phyloP scores from a whole-genome alignment of 1,140 invertebrate species.

The Diachasmimorpha longicaudata region DNA sequence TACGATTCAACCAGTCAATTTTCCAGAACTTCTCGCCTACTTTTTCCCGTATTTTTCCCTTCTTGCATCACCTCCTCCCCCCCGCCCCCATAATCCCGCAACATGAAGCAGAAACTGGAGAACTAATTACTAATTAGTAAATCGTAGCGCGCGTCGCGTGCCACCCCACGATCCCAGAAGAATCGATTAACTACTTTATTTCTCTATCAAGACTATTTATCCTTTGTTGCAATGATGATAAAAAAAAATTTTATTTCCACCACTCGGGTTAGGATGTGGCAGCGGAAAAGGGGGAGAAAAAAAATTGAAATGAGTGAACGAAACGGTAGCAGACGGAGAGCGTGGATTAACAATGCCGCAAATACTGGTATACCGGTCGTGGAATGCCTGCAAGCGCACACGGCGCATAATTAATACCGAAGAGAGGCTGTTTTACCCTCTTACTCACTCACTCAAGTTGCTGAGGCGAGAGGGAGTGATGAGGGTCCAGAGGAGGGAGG shows the following conservation, averaged over 20 bases:
- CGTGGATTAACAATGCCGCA: constrained; percentile 61
- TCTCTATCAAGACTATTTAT: constrained; percentile 20
- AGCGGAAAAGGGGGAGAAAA: constrained; percentile 12
- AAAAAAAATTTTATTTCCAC: constrained; percentile 29
- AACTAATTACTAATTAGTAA: constrained; percentile 26
- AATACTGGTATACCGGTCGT: constrained; percentile 57
- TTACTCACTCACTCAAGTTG: neutral
- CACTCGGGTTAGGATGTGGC: neutral
- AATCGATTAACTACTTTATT: constrained; percentile 27
- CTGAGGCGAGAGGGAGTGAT: neutral
- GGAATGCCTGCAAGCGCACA: constrained; percentile 59
- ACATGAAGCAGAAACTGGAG: constrained; percentile 17
- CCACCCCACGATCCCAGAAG: constrained; percentile 11
- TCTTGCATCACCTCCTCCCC: too few relatives aligned
- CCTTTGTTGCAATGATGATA: neutral
- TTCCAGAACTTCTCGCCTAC: too few relatives aligned
- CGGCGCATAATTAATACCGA: constrained; percentile 62
- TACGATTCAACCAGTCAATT: too few relatives aligned
- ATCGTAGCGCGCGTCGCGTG: constrained; percentile 23
- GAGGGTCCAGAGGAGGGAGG: neutral
- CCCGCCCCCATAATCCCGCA: constrained; percentile 10
- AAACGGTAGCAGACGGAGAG: constrained; percentile 57
- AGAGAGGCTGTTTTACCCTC: constrained; percentile 18
- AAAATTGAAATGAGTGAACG: constrained; percentile 32
- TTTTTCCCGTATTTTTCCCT: too few relatives aligned